Percentiles rank a stretch among this genome's conserved stretches.
Conservation (phyloP, 2,888 invertebrate genomes). For the Thymelicus lineola region DNA sequence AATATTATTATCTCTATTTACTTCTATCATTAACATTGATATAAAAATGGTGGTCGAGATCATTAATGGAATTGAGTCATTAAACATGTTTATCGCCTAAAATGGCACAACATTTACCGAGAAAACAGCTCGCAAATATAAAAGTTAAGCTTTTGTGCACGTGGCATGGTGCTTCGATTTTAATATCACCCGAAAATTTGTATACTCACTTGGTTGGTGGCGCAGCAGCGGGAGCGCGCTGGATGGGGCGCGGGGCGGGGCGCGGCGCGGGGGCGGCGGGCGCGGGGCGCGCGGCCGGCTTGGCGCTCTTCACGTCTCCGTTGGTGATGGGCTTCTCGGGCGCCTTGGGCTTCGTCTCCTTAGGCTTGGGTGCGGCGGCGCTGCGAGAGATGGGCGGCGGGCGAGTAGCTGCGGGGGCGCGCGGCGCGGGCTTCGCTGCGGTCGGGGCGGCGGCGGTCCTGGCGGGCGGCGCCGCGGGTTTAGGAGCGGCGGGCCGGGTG, state of each 20-base stretch:
- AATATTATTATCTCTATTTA: neutral
- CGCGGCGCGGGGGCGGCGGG: slow-evolving; percentile 50
- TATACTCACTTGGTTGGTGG: slow-evolving; percentile 53
- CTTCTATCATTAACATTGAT: too few species aligned
- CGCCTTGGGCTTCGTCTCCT: slow-evolving; percentile 50
- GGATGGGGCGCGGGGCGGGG: slow-evolving; percentile 45
- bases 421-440: slow-evolving; percentile 34
- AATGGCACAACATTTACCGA: too few species aligned
- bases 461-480: slow-evolving; percentile 27
- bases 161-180: too few species aligned
- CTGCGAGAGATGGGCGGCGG: slow-evolving; percentile 44
- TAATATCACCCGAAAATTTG: too few species aligned
- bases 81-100: too few species aligned
- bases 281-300: slow-evolving; percentile 52
- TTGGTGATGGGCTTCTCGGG: slow-evolving; percentile 78
- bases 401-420: slow-evolving; percentile 38
- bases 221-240: slow-evolving; percentile 42
- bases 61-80: too few species aligned
- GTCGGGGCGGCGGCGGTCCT: slow-evolving; percentile 38
- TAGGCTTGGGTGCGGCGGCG: slow-evolving; percentile 50
- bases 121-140: too few species aligned
- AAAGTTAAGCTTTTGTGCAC: too few species aligned
- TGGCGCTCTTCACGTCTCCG: slow-evolving; percentile 71
- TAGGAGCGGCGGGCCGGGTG: slow-evolving; percentile 45
- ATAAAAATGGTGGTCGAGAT: too few species aligned